These are phyloP conservation scores for Fragum whitleyi DNA, from an alignment of 2,888 invertebrate species.

Conservation along the genomic window DNA sequence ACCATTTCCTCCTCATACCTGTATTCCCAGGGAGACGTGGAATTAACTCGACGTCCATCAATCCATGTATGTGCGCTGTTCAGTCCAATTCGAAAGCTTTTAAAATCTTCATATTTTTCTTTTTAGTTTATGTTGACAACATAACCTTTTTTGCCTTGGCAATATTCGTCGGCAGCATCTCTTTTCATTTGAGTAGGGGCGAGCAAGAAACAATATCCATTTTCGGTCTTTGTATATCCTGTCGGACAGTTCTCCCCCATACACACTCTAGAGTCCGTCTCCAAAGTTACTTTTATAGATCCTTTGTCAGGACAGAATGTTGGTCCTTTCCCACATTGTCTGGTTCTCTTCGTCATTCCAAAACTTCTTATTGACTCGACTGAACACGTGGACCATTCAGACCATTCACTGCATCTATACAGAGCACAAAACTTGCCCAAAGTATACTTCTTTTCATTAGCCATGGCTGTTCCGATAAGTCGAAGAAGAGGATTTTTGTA, in stretches of 20 bases:
- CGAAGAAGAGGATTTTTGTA: background rate
- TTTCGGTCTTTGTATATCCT: background rate
- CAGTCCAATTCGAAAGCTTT: background rate
- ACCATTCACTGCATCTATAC: constrained; percentile 7
- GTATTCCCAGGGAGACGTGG: constrained; percentile 6
- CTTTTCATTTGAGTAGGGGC: background rate
- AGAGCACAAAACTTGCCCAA: constrained; percentile 1
- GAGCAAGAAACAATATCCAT: constrained; percentile 3
- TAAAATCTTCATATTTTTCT: background rate
- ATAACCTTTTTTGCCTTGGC: background rate
- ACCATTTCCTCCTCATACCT: background rate
- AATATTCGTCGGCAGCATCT: background rate
- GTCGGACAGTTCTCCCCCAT: background rate
- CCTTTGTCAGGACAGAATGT: background rate
- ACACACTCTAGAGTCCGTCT: background rate
- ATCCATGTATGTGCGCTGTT: constrained; percentile 6
- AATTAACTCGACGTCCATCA: background rate
- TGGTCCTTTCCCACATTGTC: constrained; percentile 16
- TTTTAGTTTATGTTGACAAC: background rate
- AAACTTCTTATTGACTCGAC: background rate
- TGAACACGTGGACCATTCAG: constrained; percentile 12
- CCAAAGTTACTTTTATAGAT: background rate
- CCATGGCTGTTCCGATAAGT: constrained; percentile 1
- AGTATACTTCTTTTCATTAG: background rate
- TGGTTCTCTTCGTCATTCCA: constrained; percentile 18